Conservation (phyloP, 2,888 invertebrate genomes). For the Aleiodes leptofemur region DNA sequence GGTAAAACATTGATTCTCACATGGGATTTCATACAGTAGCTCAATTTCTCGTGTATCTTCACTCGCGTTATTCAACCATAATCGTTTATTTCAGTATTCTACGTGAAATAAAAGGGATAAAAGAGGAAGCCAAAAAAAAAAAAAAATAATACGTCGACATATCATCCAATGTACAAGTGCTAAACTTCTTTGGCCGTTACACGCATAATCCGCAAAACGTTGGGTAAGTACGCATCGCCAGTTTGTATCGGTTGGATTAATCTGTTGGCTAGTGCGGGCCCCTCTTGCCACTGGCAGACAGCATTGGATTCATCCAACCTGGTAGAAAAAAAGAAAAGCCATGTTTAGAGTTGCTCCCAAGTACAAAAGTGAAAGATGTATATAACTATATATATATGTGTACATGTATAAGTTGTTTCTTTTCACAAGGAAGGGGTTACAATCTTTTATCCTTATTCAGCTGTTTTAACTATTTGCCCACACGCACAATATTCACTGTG, state of each 20-base stretch:
- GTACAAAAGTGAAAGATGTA: constrained; percentile 14
- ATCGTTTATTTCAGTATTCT: constrained; percentile 21
- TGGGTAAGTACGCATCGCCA: constrained; percentile 37
- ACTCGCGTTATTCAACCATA: background rate
- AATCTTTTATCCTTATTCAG: too few species aligned
- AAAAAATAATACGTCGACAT: constrained; percentile 20
- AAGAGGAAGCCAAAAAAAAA: too few species aligned
- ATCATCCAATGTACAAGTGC: constrained; percentile 32
- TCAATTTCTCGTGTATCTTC: too few species aligned
- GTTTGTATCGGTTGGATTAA: constrained; percentile 43
- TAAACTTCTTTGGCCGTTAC: constrained; percentile 39
- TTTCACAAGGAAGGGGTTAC: constrained; percentile 2
- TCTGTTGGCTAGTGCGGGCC: constrained; percentile 31
- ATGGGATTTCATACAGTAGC: too few species aligned
- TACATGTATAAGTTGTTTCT: too few species aligned
- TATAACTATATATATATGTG: background rate
- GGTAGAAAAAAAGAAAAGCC: constrained; percentile 2
- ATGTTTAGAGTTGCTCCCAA: constrained; percentile 4
- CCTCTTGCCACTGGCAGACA: background rate
- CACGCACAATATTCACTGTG: constrained; percentile 5
- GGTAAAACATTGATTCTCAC: too few species aligned
- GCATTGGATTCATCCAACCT: too few species aligned
- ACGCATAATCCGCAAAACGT: constrained; percentile 40
- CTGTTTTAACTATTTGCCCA: background rate
- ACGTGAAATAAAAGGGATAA: background rate